Conservation (phyloP, 1,140 invertebrate species). For the Pentalonia nigronervosa region DNA sequence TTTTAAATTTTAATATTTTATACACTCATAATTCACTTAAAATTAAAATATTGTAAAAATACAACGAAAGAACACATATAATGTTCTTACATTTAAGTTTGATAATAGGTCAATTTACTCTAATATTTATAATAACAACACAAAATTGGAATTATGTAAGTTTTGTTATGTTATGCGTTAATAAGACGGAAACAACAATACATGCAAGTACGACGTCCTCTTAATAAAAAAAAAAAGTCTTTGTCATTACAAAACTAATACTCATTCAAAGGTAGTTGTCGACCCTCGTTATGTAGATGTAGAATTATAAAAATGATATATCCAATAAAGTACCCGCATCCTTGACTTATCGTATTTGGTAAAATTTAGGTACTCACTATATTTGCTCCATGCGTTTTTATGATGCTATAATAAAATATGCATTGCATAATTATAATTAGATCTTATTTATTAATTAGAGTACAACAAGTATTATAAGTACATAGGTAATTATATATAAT, state of each 20-base stretch:
- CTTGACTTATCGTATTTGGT: slow-evolving; percentile 34
- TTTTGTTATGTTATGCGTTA: background rate
- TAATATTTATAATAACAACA: background rate
- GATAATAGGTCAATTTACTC: too few species aligned
- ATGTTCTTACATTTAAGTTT: too few species aligned
- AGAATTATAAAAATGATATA: slow-evolving; percentile 6
- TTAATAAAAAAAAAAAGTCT: background rate
- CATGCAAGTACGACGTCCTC: too few species aligned
- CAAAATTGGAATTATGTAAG: too few species aligned
- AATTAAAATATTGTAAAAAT: too few species aligned
- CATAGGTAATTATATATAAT: background rate
- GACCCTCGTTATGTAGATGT: background rate
- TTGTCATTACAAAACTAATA: background rate
- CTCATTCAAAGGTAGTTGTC: background rate
- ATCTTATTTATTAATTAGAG: background rate
- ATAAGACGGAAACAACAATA: background rate
- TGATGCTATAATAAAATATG: background rate
- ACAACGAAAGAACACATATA: too few species aligned
- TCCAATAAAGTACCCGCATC: background rate
- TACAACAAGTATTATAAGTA: background rate
- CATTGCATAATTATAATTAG: background rate
- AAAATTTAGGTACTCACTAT: background rate
- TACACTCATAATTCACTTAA: too few species aligned
- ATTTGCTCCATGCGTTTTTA: background rate
- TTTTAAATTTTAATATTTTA: too few species aligned